Evolutionary conservation across 2,888 invertebrate genomes (phyloP), one percentile per base, ranked within the genome.

Genomic region (Campoplex capitator): DNA sequence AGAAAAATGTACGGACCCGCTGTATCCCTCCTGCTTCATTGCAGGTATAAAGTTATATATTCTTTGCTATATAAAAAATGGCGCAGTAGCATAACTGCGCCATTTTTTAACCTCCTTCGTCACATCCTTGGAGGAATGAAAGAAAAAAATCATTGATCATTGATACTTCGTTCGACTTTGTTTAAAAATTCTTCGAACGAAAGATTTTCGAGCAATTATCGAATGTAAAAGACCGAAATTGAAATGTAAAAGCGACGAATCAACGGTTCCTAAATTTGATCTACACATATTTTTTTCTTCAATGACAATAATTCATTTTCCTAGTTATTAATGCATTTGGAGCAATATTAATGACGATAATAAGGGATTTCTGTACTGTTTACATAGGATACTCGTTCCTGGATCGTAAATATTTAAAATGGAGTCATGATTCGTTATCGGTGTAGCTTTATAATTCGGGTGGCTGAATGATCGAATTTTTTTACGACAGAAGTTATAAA

Each of bases 1-100:
- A 86, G 56, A 86, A 86, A 86, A 83, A 80, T 86, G 76, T 73
- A 83, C 79, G 51, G 35, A 68, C 67, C 58, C 13, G 48, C 71
- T 56, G 28, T 28, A n/a, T 45, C 45, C 32, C 32, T 38, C 71
- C 71, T 32, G 38, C 51, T 62, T 16, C 32, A 62, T 62, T 32
- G 62, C 62, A 62, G 62, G 32, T 62, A 62, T 32, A 62, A 62
- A 32, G 13, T 62, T 62, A 62, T 62, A 28, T 62, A 62, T 62
- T 32, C 4, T 7, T 4, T 32, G 6, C 18, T 32, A 32, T 62
- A 32, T 62, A 62, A 2, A 13, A 11, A 45, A 32, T 62, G 62
- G 32, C 62, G 62, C 62, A 62, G 62, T 62, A 32, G 16, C 58
- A 28, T 32, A 16, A 62, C 58, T 13, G 13, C 32, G 32, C 11